Evolutionary conservation across 1,140 invertebrate species (phyloP), one percentile per base, ranked within the genome.

Genomic region (Anastrepha obliqua): DNA sequence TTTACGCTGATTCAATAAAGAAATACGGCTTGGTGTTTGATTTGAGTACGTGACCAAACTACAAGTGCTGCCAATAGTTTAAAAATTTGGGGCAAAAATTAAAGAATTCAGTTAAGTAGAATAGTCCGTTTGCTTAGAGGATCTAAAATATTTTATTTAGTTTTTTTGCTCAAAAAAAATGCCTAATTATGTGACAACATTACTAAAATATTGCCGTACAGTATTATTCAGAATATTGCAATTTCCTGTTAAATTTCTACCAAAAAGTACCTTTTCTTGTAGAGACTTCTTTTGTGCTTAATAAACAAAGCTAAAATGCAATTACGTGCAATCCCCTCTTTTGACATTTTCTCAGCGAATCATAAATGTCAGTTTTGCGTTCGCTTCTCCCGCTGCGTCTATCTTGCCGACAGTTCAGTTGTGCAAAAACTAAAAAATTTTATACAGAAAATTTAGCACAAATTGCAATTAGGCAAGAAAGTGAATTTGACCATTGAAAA

Each of bases 401-500:
- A 67, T 67, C 8, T 81, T 55, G 17, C 47, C 47, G 47, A 81
- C 74, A 81, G 74, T 81, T 81, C 74, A 81, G 74, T 81, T 81
- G 47, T 81, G 74, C 74, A 81, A 29, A 81, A 81, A 81, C 17
- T 58, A 81, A 11, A 81, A 74, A 74, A 81, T 81, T 81, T 81
- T 81, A 55, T 81, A 81, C 17, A 51, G 51, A 81, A 81, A 81
- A 81, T 81, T 47, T 81, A 47, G 74, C 47, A 81, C 44, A 81
- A 81, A 81, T 81, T 81, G 42, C 42, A 55, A 20, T 81, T 81
- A 55, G 44, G 74, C 47, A 81, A 81, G 17, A 55, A 81, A 51
- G 20, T 7, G 20, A 81, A 55, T 55, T 81, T 55, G 51, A 81
- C 51, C 20, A 55, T 51, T 55, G n/a, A 81, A 81, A 55, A 81